Evolutionary conservation across 2,797 vertebrate genomes (phyloP).

Genomic region (Nasua narica): DNA sequence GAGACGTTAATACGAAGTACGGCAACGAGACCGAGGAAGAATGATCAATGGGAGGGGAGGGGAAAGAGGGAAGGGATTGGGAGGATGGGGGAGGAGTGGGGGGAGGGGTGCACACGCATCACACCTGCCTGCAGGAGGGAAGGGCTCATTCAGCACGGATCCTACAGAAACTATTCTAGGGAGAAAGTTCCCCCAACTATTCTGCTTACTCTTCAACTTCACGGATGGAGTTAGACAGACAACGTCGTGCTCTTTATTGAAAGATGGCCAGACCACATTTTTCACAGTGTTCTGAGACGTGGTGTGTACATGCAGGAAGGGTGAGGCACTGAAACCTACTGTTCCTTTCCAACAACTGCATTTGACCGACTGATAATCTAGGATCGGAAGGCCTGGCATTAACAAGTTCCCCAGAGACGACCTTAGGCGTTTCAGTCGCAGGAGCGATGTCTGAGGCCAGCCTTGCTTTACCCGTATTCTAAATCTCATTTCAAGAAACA

Average conservation of each 20-base stretch:
- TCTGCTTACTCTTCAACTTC: not conserved
- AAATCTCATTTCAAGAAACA: not conserved
- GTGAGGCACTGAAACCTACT: not conserved
- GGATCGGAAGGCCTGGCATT: not conserved
- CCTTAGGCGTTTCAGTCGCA: accelerated
- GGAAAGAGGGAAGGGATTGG: not conserved
- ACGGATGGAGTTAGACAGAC: not conserved
- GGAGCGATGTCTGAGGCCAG: not conserved
- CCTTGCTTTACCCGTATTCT: not conserved
- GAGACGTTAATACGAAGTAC: not conserved
- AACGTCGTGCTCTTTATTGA: not conserved
- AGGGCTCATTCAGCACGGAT: not conserved
- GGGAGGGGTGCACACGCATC: accelerated
- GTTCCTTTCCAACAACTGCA: not conserved
- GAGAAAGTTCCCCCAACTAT: not conserved
- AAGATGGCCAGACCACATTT: not conserved
- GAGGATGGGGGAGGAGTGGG: accelerated
- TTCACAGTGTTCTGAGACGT: not conserved
- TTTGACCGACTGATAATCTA: not conserved
- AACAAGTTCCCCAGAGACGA: not conserved
- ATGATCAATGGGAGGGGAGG: not conserved
- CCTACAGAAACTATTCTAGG: not conserved
- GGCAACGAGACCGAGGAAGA: not conserved
- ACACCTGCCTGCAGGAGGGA: not conserved
- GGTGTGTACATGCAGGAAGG: not conserved